Evolutionary conservation across 2,888 invertebrate genomes (phyloP), one percentile per base, ranked within the genome.

Genomic region (Slavum lentiscoides): DNA sequence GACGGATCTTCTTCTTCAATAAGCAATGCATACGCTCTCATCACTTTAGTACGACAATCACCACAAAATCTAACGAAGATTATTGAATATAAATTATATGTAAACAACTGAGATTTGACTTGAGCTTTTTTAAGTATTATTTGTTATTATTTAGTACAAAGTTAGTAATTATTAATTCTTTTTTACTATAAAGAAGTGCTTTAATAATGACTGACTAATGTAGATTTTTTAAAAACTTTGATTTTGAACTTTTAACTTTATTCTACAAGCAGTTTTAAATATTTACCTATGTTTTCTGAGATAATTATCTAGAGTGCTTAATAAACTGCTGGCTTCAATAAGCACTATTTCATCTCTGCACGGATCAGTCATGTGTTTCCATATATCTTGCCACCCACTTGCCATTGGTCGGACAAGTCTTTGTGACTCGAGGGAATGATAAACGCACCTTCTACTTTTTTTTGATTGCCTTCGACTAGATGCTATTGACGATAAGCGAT

Each of bases 1-100:
- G 91, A 89, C 82, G 93, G 93, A 84, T 95, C 82, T 67, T 91
- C 90, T 85, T 94, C 94, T 86, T 93, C 94, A 43, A 95, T 92
- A 85, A 97, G 88, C 84, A 97, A 89, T 85, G 93, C 92, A 87
- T 95, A 96, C 77, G 97, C 97, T 86, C 91, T 89, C 84, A 91
- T 86, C 83, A 97, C 96, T 90, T 96, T 97, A 83, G 95, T 94
- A 84, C 95, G 93, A 86, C 97, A 97, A 86, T 97, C 97, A 4
- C 93, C 92, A 86, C 97, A 97, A 87, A 97, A 97, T 84, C 90
- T 90, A 83, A 62, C 62, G 68, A 73, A 30, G 9, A 69, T 21
- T 39, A 58, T 58, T 81, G 1, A 23, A 62, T 23, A 17, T 77
- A 70, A 55, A 43, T 19, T 55, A 55, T 55, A 55, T 0, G 55